Conservation (phyloP, 2,797 vertebrate species). For the Protonibea diacanthus region DNA sequence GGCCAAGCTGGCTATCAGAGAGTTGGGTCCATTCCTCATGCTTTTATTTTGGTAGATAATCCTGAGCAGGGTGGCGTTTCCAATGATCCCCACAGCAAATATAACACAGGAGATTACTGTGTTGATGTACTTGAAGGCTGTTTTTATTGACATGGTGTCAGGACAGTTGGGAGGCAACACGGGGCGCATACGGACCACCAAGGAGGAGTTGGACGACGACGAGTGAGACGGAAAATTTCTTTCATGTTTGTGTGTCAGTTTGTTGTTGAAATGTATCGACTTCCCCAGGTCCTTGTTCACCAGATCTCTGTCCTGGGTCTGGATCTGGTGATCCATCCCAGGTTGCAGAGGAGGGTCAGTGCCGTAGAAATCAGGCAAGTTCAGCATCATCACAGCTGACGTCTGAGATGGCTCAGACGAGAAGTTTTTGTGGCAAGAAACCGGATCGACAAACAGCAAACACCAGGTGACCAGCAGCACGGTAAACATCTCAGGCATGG, state of each 20-base stretch:
- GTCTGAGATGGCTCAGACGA: conserved; percentile 19
- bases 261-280: background rate
- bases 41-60: conserved; percentile 96
- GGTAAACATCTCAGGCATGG: background rate
- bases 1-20: conserved; percentile 95
- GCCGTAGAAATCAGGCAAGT: conserved; percentile 5
- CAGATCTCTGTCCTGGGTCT: background rate
- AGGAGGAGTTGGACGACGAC: conserved; percentile 40
- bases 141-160: conserved; percentile 68
- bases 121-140: conserved; percentile 92
- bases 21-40: conserved; percentile 97
- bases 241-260: conserved; percentile 23
- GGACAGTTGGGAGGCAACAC: conserved; percentile 52
- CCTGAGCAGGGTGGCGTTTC: conserved; percentile 93
- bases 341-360: background rate
- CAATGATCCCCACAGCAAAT: conserved; percentile 93
- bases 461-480: conserved; percentile 15
- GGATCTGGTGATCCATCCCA: accelerated
- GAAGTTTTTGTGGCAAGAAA: conserved; percentile 27
- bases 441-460: conserved; percentile 1
- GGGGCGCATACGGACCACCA: accelerated
- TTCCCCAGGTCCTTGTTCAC: background rate
- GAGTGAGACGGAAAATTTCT: background rate
- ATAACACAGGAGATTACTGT: conserved; percentile 91
- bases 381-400: background rate